These are phyloP conservation scores for Azorinus chamasolen DNA, from an alignment of 2,888 invertebrate species.

Conservation along the genomic window DNA sequence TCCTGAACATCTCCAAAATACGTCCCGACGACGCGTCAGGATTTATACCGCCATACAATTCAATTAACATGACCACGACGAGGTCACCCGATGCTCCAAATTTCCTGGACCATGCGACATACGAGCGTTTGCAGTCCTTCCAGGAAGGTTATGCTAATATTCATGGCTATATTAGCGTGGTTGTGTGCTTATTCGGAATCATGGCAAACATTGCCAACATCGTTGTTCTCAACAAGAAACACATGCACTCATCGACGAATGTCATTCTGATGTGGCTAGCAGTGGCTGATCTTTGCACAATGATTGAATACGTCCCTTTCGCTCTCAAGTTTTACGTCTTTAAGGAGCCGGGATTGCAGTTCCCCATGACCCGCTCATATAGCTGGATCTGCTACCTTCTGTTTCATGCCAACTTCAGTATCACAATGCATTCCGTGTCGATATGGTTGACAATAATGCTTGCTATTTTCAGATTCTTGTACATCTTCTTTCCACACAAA, in stretches of 20 bases:
- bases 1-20: no score
- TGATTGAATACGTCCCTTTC: constrained; percentile 95
- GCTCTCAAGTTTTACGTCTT: constrained; percentile 90
- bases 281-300: constrained; percentile 96
- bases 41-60: no score
- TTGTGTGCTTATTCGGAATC: constrained; percentile 96
- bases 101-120: constrained; percentile 18
- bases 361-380: constrained; percentile 79
- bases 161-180: constrained; percentile 94
- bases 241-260: constrained; percentile 97
- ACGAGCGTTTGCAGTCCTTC: constrained; percentile 29
- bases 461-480: constrained; percentile 95
- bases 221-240: constrained; percentile 94
- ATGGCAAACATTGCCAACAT: constrained; percentile 96
- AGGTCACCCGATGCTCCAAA: neutral
- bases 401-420: constrained; percentile 96
- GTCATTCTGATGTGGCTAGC: constrained; percentile 93
- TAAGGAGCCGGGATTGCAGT: constrained; percentile 69
- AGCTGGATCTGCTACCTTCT: constrained; percentile 87
- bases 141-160: constrained; percentile 84
- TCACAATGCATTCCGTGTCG: constrained; percentile 95
- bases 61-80: no score
- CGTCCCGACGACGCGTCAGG: no score
- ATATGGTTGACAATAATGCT: constrained; percentile 97
- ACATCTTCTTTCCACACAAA: constrained; percentile 91